These are phyloP conservation scores for Nyleta sp. DNA, from an alignment of 2,888 invertebrate species.

Conservation along the genomic window DNA sequence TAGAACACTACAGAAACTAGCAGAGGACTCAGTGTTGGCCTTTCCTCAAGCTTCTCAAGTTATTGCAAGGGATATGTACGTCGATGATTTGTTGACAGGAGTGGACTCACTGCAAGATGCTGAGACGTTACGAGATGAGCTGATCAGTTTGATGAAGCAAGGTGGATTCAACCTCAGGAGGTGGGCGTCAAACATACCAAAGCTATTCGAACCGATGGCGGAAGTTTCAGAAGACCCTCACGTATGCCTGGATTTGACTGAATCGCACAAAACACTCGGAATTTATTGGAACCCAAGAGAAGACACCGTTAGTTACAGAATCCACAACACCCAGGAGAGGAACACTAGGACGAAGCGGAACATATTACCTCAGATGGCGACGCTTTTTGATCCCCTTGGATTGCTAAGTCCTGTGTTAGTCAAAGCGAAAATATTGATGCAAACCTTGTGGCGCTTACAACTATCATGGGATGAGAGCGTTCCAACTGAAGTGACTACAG, in stretches of 20 bases:
- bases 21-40: constrained; percentile 4
- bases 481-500: background rate
- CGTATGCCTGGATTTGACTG: background rate
- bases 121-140: constrained; percentile 27
- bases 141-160: background rate
- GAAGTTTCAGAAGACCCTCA: background rate
- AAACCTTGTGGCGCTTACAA: constrained; percentile 39
- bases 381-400: constrained; percentile 41
- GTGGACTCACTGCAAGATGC: constrained; percentile 9
- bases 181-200: constrained; percentile 36
- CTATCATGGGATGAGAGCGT: constrained; percentile 10
- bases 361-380: background rate
- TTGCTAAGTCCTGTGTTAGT: constrained; percentile 50
- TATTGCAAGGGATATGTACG: constrained; percentile 15
- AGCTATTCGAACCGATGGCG: constrained; percentile 14
- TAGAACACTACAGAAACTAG: constrained; percentile 12
- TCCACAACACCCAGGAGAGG: background rate
- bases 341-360: background rate
- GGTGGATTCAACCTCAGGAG: constrained; percentile 21
- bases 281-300: background rate
- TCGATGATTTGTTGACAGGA: constrained; percentile 33
- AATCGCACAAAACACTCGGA: background rate
- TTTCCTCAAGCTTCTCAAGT: constrained; percentile 3
- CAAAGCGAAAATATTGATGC: constrained; percentile 45
- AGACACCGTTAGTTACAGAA: background rate